phyloP scores from a whole-genome alignment of 2,113 vertebrate genomes.

The Ellobius talpinus region DNA sequence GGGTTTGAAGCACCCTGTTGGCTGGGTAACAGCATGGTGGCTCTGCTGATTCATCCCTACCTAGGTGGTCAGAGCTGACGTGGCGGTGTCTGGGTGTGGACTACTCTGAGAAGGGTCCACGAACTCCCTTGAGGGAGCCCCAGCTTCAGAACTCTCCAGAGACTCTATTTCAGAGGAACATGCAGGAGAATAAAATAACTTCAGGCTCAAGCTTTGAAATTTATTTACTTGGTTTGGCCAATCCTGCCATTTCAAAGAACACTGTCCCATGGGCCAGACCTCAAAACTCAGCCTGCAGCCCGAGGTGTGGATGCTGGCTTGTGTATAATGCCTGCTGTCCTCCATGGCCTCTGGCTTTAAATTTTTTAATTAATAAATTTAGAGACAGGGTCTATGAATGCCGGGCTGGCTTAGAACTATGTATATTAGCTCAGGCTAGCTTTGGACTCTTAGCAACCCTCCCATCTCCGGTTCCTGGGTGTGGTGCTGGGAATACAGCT shows the following conservation, averaged over 20 bases:
- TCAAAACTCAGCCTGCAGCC: background rate
- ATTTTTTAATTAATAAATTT: background rate
- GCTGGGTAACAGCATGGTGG: slow-evolving; percentile 37
- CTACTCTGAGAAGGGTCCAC: background rate
- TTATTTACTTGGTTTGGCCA: background rate
- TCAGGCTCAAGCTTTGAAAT: background rate
- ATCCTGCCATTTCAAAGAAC: background rate
- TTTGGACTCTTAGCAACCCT: background rate
- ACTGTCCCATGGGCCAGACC: background rate
- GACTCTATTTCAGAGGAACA: background rate
- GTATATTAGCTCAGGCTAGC: background rate
- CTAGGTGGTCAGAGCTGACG: background rate
- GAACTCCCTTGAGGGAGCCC: background rate
- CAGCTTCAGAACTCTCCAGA: background rate
- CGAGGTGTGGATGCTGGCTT: background rate
- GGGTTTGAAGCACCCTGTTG: slow-evolving; percentile 5
- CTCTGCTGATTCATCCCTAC: slow-evolving; percentile 37
- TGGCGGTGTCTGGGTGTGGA: background rate
- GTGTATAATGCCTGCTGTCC: background rate
- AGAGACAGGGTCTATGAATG: background rate
- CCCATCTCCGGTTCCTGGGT: background rate
- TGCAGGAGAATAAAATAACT: background rate
- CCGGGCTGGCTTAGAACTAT: background rate
- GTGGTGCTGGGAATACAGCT: background rate
- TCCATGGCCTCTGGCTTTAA: background rate